A percentile compares a stretch with the other conserved stretches of the same genome.
phyloP scores from a whole-genome alignment of 2,888 invertebrate species.

The Plebejus anna region DNA sequence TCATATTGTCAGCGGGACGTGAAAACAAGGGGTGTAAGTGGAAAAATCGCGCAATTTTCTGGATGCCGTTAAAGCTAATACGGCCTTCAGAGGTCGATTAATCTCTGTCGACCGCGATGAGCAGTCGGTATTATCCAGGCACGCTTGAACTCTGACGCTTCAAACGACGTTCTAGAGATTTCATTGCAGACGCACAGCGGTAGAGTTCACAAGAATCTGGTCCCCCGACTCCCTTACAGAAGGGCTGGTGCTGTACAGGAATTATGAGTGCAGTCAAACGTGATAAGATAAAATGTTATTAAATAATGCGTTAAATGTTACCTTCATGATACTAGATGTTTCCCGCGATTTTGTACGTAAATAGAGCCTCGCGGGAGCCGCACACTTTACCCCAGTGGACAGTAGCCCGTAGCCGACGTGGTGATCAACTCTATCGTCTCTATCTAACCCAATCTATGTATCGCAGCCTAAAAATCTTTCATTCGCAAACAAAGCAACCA shows the following conservation, averaged over 20 bases:
- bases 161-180: slow-evolving; percentile 51
- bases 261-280: slow-evolving; percentile 58
- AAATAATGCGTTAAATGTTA: slow-evolving; percentile 25
- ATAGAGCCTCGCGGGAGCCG: not conserved
- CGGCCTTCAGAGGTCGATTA: slow-evolving; percentile 68
- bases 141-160: slow-evolving; percentile 51
- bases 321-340: not conserved
- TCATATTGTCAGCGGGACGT: slow-evolving; percentile 61
- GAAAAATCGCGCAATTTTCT: slow-evolving; percentile 74
- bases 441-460: no score
- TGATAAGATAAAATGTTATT: slow-evolving; percentile 49
- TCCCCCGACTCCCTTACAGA: slow-evolving; percentile 52
- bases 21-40: slow-evolving; percentile 63
- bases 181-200: slow-evolving; percentile 40
- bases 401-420: no score
- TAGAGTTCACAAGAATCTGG: slow-evolving; percentile 48
- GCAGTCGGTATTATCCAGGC: slow-evolving; percentile 59
- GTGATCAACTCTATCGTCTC: no score
- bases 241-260: slow-evolving; percentile 51
- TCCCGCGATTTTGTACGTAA: not conserved
- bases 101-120: slow-evolving; percentile 68
- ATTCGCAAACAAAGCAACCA: no score
- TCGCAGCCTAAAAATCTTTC: no score
- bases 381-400: not conserved
- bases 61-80: slow-evolving; percentile 75